Evolutionary conservation across 2,888 invertebrate species (phyloP), one percentile per base, ranked within the genome.

Genomic region (Isoperla grammatica): DNA sequence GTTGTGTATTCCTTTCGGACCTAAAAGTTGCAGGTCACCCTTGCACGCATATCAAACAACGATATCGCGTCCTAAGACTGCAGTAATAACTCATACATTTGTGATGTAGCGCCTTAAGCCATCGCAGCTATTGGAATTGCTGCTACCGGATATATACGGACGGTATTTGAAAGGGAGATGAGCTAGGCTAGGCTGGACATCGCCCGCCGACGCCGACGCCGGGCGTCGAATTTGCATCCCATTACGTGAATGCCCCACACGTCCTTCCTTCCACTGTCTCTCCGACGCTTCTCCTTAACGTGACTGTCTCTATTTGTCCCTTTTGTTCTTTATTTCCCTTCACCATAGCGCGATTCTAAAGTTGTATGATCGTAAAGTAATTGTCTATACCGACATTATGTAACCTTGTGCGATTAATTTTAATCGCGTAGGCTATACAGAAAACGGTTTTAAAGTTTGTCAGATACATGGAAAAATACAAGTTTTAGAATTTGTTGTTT

Each of bases 141-240:
- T 46, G 20, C 46, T 46, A 46, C 46, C 20, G 46, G 20, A 4
- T 29, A 29, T 8, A 50, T 50, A 29, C 29, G 29, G 29, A 35
- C 12, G 49, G 49, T 8, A 50, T 50, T 50, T 50, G 29, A 50
- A 35, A 35, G 49, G 49, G 49, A 50, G 49, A 50, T 50, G 49
- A 50, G 35, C n/a, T n/a, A n/a, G n/a, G n/a, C n/a, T n/a, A n/a
- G n/a, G 29, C 17, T 17, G 49, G 49, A 50, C 49, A 29, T 50
- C 48, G 19, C 15, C 3, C 29, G 42, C n/a, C 15, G 42, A 12
- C 42, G 3, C 3, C 49, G 49, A 50, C 35, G 49, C 29, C 23
- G n/a, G 35, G 12, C 49, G 49, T 29, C 49, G 49, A 29, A 50
- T 50, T 50, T 50, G 49, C 49, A 50, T 50, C 22, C 35, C 49